Conservation (phyloP, 1,140 invertebrate species). For the Rhopalosiphum maidis region DNA sequence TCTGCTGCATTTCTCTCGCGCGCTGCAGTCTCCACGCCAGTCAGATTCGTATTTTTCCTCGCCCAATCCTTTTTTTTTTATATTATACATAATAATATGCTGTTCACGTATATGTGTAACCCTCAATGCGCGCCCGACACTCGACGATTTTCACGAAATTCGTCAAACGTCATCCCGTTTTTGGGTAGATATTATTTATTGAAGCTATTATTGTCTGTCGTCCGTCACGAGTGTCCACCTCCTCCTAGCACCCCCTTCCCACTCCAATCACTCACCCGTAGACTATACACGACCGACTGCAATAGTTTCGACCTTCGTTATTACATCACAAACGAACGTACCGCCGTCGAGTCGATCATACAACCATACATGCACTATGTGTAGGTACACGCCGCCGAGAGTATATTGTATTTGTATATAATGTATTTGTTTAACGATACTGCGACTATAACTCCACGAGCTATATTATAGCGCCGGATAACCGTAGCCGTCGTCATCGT, state of each 20-base stretch:
- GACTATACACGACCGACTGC: background rate
- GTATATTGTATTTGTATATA: background rate
- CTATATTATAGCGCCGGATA: background rate
- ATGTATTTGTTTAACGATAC: background rate
- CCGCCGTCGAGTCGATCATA: background rate
- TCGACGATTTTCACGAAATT: background rate
- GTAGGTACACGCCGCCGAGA: background rate
- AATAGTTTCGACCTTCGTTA: constrained; percentile 15
- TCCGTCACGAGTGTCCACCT: background rate
- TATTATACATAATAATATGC: background rate
- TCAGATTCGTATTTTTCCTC: constrained; percentile 26
- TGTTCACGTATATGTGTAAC: background rate
- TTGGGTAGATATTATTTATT: background rate
- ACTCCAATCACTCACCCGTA: background rate
- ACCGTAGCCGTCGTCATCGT: background rate
- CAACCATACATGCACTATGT: background rate
- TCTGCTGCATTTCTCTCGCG: constrained; percentile 16
- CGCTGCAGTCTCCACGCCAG: background rate
- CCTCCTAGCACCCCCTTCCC: background rate
- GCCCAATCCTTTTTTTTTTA: background rate
- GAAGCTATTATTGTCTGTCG: background rate
- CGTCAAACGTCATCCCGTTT: background rate
- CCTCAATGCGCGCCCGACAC: background rate
- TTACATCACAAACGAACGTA: background rate
- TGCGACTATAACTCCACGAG: background rate